Conservation (phyloP, 1,140 invertebrate genomes). For the Lutraria rhynchaena region DNA sequence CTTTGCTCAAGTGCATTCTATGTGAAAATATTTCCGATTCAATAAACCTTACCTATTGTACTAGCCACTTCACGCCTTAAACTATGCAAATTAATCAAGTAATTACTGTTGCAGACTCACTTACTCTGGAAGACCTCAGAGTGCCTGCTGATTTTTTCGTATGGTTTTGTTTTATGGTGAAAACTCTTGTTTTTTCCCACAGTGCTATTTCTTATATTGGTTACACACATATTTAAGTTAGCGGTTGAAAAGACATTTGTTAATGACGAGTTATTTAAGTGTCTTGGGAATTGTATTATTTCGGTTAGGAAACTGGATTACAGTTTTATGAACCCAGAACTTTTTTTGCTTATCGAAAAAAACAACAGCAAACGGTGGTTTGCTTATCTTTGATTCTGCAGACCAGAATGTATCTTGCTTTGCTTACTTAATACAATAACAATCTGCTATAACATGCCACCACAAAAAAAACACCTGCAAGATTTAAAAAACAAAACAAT, state of each 20-base stretch:
- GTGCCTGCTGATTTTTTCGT: slow-evolving; percentile 6
- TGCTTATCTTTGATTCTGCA: too few species aligned
- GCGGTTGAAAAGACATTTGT: neutral
- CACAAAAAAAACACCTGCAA: too few species aligned
- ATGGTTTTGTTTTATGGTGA: too few species aligned
- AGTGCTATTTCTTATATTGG: neutral
- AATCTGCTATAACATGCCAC: too few species aligned
- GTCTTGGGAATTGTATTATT: slow-evolving; percentile 14
- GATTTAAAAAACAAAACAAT: too few species aligned
- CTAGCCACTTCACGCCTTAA: slow-evolving; percentile 49
- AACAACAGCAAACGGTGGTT: too few species aligned
- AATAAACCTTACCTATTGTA: slow-evolving; percentile 47
- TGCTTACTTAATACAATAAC: too few species aligned
- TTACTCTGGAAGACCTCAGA: neutral
- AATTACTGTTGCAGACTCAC: slow-evolving; percentile 21
- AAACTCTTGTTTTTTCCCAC: slow-evolving; percentile 37
- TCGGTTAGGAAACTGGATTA: slow-evolving; percentile 1
- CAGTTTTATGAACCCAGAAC: too few species aligned
- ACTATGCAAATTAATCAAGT: slow-evolving; percentile 33
- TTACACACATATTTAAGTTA: too few species aligned
- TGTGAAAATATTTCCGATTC: slow-evolving; percentile 47
- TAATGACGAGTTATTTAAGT: slow-evolving; percentile 8
- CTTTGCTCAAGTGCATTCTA: slow-evolving; percentile 46
- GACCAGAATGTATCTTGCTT: too few species aligned
- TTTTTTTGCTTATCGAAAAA: too few species aligned